phyloP scores from a whole-genome alignment of 2,113 vertebrate species.

The Chauna torquata region DNA sequence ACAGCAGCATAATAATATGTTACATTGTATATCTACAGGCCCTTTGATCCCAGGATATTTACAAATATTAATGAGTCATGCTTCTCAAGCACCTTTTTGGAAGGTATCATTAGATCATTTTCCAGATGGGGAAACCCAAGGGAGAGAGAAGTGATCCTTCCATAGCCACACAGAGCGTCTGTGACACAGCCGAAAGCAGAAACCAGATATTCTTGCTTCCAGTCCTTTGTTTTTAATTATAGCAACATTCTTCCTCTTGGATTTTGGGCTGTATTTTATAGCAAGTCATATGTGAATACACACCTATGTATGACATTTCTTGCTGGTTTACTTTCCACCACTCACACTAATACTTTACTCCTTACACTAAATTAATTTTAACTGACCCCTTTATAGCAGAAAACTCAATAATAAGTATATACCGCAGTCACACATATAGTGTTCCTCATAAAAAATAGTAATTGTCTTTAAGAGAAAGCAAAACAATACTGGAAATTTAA shows the following conservation, averaged over 20 bases:
- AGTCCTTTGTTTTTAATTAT: slow-evolving; percentile 61
- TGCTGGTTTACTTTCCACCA: background rate
- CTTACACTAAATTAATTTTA: background rate
- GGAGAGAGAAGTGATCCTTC: slow-evolving; percentile 36
- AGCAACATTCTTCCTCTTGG: slow-evolving; percentile 45
- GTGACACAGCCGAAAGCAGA: slow-evolving; percentile 30
- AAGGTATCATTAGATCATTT: slow-evolving; percentile 60
- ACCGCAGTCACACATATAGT: background rate
- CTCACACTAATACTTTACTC: background rate
- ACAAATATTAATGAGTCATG: slow-evolving; percentile 61
- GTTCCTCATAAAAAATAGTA: background rate
- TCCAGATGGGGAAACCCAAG: slow-evolving; percentile 40
- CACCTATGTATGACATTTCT: slow-evolving; percentile 10
- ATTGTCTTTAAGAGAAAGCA: background rate
- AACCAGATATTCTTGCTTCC: slow-evolving; percentile 61
- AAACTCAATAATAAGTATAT: background rate
- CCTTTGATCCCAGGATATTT: slow-evolving; percentile 60
- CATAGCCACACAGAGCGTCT: slow-evolving; percentile 1
- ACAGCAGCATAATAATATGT: background rate
- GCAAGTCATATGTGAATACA: slow-evolving; percentile 25
- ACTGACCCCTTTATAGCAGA: background rate
- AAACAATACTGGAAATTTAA: background rate
- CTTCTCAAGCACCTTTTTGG: slow-evolving; percentile 51
- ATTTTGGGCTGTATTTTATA: slow-evolving; percentile 51
- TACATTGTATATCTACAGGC: slow-evolving; percentile 14